These are phyloP conservation scores for Tor tambroides DNA, from an alignment of 2,113 vertebrate genomes.

Conservation along the genomic window DNA sequence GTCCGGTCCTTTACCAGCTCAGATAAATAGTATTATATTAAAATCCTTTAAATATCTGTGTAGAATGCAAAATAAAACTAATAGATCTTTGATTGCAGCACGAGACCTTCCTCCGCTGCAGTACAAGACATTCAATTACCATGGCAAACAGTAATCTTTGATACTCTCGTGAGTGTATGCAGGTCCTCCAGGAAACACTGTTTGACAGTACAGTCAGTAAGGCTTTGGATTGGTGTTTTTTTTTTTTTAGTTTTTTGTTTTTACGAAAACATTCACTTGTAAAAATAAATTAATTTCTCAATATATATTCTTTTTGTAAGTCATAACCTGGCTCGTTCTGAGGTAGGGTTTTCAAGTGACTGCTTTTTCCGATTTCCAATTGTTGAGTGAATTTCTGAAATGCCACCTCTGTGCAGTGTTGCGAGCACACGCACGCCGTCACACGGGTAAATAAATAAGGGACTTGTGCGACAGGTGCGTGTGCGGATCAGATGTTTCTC, in stretches of 20 bases:
- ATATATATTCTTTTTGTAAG: conserved; percentile 72
- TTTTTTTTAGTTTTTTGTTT: conserved; percentile 2
- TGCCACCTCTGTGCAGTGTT: conserved; percentile 67
- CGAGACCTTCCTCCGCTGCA: conserved; percentile 35
- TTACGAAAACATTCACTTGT: conserved; percentile 79
- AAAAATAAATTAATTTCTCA: conserved; percentile 74
- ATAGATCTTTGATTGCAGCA: conserved; percentile 56
- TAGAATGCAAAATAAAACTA: conserved; percentile 52
- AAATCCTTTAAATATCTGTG: conserved; percentile 56
- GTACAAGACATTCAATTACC: conserved; percentile 54
- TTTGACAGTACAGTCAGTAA: conserved; percentile 78
- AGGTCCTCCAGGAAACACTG: conserved; percentile 71
- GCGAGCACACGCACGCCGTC: conserved; percentile 45
- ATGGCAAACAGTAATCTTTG: conserved; percentile 54
- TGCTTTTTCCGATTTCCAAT: conserved; percentile 65
- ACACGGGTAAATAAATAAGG: conserved; percentile 72
- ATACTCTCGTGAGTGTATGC: conserved; percentile 55
- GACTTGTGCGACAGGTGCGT: conserved; percentile 65
- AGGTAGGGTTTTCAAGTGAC: conserved; percentile 89
- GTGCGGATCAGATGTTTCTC: conserved; percentile 46
- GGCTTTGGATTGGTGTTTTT: conserved; percentile 78
- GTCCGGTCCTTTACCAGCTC: conserved; percentile 42
- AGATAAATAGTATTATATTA: conserved; percentile 61
- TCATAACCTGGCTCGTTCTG: conserved; percentile 84
- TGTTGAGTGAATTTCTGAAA: conserved; percentile 72